phyloP scores from a whole-genome alignment of 1,140 invertebrate genomes.

The Battus philenor region DNA sequence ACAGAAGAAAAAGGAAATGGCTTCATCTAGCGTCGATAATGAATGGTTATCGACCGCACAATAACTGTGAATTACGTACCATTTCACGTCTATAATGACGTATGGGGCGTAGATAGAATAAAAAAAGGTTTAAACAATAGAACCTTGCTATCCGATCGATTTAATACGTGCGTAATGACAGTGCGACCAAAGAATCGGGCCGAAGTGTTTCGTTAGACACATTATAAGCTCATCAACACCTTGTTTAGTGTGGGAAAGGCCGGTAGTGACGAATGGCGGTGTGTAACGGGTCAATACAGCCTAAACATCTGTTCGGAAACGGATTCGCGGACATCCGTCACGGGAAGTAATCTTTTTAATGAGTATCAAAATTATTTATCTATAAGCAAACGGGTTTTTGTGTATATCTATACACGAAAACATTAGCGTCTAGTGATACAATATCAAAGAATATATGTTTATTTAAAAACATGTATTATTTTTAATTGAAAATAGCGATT shows the following conservation, averaged over 20 bases:
- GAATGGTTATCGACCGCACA: constrained; percentile 5
- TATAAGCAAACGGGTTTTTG: not conserved
- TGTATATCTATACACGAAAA: not conserved
- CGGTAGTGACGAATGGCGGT: constrained; percentile 27
- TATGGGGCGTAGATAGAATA: not conserved
- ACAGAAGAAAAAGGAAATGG: constrained; percentile 7
- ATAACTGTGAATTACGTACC: constrained; percentile 9
- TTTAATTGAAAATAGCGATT: not conserved
- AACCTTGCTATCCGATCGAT: constrained; percentile 28
- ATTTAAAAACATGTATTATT: no score
- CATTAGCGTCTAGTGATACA: not conserved
- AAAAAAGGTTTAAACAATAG: constrained; percentile 2
- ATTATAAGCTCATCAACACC: constrained; percentile 40
- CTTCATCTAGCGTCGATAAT: constrained; percentile 10
- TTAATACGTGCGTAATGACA: constrained; percentile 27
- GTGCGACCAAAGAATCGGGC: constrained; percentile 6
- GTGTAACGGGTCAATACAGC: constrained; percentile 28
- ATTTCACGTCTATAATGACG: constrained; percentile 13
- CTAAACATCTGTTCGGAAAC: constrained; percentile 16
- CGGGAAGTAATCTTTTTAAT: constrained; percentile 10
- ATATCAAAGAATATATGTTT: not conserved
- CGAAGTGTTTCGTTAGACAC: constrained; percentile 20
- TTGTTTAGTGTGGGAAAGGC: constrained; percentile 25
- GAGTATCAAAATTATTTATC: not conserved
- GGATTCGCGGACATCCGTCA: constrained; percentile 1